Conservation (phyloP, 2,888 invertebrate species). For the Rhimphoctona megacephalus region DNA sequence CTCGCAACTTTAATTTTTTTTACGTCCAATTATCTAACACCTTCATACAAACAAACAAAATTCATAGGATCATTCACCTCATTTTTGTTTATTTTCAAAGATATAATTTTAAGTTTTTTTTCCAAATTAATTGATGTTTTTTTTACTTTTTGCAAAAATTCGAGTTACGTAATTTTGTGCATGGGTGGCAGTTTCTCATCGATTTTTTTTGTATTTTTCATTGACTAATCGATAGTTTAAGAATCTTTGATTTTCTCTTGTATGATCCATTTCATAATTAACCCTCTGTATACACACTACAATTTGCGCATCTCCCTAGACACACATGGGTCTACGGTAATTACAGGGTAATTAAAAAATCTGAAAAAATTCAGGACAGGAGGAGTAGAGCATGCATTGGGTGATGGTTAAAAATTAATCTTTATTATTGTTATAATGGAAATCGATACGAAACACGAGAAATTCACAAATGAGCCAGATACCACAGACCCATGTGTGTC, state of each 20-base stretch:
- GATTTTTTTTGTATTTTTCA: neutral
- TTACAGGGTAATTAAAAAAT: too few species aligned
- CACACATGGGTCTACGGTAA: too few species aligned
- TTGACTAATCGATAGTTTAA: neutral
- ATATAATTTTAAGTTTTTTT: neutral
- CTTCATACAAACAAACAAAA: neutral
- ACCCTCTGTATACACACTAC: too few species aligned
- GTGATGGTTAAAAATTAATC: too few species aligned
- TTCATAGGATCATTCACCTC: neutral
- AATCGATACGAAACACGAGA: too few species aligned
- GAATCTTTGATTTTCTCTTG: neutral
- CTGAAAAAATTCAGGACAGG: too few species aligned
- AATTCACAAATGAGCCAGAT: too few species aligned
- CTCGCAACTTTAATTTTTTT: neutral
- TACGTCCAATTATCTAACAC: neutral
- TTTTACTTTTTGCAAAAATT: neutral
- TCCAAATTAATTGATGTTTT: neutral
- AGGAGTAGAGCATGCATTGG: too few species aligned
- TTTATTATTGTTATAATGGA: too few species aligned
- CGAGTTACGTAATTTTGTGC: neutral
- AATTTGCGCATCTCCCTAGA: too few species aligned
- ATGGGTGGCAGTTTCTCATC: conserved; percentile 30
- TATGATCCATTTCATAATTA: neutral
- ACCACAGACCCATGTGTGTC: too few species aligned
- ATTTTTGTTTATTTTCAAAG: neutral